Evolutionary conservation across 2,888 invertebrate species (phyloP).

Genomic region (Rhagonycha fulva): DNA sequence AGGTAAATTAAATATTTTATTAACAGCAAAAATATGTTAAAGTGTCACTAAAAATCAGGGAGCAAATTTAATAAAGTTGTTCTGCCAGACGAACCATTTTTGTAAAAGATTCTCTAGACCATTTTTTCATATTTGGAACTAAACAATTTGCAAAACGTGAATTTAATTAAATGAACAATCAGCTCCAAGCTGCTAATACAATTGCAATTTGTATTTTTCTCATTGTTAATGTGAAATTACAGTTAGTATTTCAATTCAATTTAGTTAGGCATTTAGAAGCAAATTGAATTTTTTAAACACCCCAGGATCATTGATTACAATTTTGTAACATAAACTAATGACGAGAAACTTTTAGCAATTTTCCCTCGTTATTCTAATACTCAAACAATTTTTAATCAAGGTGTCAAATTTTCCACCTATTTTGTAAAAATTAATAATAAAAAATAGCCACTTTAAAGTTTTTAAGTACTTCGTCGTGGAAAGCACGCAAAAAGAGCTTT

Average conservation of each 20-base stretch:
- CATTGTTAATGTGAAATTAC: background rate
- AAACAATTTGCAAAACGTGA: background rate
- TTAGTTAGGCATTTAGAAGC: background rate
- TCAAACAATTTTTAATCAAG: background rate
- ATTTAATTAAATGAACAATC: background rate
- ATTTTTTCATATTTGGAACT: background rate
- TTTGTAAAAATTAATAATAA: background rate
- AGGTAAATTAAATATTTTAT: background rate
- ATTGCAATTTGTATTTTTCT: background rate
- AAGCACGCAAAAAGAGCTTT: background rate
- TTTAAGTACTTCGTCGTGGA: background rate
- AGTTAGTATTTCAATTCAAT: background rate
- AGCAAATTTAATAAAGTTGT: background rate
- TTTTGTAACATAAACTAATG: background rate
- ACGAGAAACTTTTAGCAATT: background rate
- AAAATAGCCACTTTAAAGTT: background rate
- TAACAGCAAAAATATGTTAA: background rate
- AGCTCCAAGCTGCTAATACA: background rate
- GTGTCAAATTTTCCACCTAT: background rate
- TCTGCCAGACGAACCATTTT: background rate
- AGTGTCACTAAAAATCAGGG: background rate
- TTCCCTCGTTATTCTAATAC: background rate
- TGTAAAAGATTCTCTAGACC: background rate
- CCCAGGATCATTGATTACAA: background rate
- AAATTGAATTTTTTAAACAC: background rate